phyloP scores from a whole-genome alignment of 2,888 invertebrate species.

The Lycaena phlaeas region DNA sequence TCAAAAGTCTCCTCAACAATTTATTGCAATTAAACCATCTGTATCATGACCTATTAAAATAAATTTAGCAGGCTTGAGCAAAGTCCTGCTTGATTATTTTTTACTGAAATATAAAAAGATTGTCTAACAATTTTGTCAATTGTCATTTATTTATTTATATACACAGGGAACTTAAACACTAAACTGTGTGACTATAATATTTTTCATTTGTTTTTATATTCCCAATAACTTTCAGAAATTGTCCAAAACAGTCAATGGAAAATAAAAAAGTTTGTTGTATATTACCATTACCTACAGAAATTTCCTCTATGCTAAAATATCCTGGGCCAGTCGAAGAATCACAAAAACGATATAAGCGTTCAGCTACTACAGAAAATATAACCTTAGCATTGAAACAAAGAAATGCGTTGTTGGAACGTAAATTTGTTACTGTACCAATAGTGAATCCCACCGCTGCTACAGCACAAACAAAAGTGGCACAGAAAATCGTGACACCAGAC shows the following conservation, averaged over 20 bases:
- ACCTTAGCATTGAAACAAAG: conserved; percentile 38
- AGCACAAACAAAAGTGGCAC: conserved; percentile 19
- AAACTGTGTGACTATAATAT: too few relatives aligned
- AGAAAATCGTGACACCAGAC: conserved; percentile 32
- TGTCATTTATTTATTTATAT: too few relatives aligned
- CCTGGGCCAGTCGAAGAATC: conserved; percentile 20
- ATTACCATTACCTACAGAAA: conserved; percentile 28
- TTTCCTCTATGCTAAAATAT: conserved; percentile 26
- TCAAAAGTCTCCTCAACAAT: too few relatives aligned
- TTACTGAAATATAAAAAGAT: too few relatives aligned
- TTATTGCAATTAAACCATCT: too few relatives aligned
- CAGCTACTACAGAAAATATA: conserved; percentile 24
- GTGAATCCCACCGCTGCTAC: conserved; percentile 23
- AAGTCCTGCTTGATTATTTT: too few relatives aligned
- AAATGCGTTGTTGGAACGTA: conserved; percentile 35
- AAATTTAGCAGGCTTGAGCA: too few relatives aligned
- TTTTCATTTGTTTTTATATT: too few relatives aligned
- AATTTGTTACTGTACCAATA: conserved; percentile 25
- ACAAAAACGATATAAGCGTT: conserved; percentile 23
- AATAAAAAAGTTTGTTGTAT: conserved; percentile 37
- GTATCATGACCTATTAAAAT: too few relatives aligned
- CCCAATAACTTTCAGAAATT: conserved; percentile 20
- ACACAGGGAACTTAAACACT: too few relatives aligned
- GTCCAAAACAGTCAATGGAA: conserved; percentile 17
- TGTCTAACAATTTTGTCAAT: too few relatives aligned